phyloP scores from a whole-genome alignment of 2,797 vertebrate genomes.

The Simalia tracyae region DNA sequence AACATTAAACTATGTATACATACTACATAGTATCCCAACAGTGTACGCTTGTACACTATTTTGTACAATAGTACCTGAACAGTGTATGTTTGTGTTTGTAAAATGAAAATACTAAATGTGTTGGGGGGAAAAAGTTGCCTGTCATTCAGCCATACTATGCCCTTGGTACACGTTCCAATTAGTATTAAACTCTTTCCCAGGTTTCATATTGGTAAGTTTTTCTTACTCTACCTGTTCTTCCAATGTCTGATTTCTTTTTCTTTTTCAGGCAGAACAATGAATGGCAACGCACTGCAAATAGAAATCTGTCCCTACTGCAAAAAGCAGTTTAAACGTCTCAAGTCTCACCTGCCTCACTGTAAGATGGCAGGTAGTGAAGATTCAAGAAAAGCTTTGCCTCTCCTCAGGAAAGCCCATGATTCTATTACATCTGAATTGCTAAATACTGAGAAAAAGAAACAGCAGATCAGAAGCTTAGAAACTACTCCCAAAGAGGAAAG shows the following conservation, averaged over 20 bases:
- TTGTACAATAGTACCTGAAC: neutral
- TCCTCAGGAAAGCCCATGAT: neutral
- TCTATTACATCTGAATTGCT: neutral
- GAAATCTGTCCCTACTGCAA: constrained; percentile 85
- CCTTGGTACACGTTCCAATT: neutral
- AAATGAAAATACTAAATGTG: neutral
- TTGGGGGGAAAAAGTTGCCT: neutral
- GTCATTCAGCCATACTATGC: neutral
- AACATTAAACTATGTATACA: neutral
- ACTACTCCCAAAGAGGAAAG: neutral
- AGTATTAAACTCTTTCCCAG: neutral
- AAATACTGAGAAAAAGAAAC: constrained; percentile 19
- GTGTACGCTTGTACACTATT: neutral
- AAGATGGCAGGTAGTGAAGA: constrained; percentile 58
- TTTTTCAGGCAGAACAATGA: constrained; percentile 47
- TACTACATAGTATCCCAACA: neutral
- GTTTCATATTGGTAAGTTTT: neutral
- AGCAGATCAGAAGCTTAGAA: neutral
- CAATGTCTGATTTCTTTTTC: neutral
- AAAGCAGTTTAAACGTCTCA: constrained; percentile 85
- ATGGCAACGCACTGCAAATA: neutral
- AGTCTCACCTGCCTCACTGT: constrained; percentile 86
- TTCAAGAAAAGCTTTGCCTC: neutral
- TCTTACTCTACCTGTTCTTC: neutral
- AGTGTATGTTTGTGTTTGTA: neutral